phyloP scores from a whole-genome alignment of 1,140 invertebrate genomes.

The Hycleus phaleratus region DNA sequence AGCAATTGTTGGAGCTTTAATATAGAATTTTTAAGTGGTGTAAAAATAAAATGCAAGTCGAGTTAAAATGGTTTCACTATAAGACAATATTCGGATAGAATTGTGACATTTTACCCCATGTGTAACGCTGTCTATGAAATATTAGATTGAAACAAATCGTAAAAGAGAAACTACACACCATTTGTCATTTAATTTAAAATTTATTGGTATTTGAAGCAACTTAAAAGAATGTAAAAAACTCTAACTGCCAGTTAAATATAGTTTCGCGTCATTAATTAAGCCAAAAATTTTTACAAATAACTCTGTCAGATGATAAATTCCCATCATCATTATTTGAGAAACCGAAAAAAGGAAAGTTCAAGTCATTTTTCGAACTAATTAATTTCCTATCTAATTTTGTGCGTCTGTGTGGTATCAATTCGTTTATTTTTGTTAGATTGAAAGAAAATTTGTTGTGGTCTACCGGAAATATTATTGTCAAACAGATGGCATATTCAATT shows the following conservation, averaged over 20 bases:
- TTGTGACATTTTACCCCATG: no score
- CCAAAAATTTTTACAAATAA: slow-evolving; percentile 1
- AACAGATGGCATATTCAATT: slow-evolving; percentile 7
- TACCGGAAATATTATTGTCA: not conserved
- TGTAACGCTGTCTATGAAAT: not conserved
- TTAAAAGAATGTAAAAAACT: slow-evolving; percentile 11
- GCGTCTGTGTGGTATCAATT: no score
- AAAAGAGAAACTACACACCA: no score
- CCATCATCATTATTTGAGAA: no score
- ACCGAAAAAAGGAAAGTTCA: no score
- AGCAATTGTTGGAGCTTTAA: no score
- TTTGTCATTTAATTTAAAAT: not conserved
- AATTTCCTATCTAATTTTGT: slow-evolving; percentile 1
- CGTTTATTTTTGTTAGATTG: no score
- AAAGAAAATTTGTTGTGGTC: not conserved
- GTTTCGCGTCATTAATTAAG: slow-evolving; percentile 12
- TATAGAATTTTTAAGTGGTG: no score
- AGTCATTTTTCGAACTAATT: slow-evolving; percentile 7
- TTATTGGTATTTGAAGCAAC: not conserved
- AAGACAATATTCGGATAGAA: no score
- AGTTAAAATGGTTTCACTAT: no score
- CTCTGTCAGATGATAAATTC: slow-evolving; percentile 7
- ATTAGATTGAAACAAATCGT: no score
- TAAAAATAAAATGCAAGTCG: no score
- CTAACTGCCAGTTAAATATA: slow-evolving; percentile 10